Evolutionary conservation across 2,888 invertebrate genomes (phyloP), one percentile per base, ranked within the genome.

Genomic region (Parnassius glacialis): DNA sequence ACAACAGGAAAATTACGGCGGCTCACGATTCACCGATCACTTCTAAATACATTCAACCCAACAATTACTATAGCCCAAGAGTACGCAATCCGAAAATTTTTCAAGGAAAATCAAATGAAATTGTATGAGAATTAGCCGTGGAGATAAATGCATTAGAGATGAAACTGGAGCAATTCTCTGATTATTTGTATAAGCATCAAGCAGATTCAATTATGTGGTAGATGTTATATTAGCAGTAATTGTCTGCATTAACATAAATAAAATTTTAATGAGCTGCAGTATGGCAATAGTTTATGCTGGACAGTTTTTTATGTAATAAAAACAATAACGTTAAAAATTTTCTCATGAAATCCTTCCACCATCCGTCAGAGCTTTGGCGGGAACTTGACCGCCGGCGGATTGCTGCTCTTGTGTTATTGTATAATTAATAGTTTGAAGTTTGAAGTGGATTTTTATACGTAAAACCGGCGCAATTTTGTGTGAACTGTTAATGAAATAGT

Each of bases 201-300:
- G 92, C 93, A 1, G 93, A 93, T 70, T 93, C 93, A 45, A 93
- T 93, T 72, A 90, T 94, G 88, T 94, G 94, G 93, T 94, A 62
- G 69, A 82, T 13, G 34, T 13, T 50, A n/a, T 48, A 9, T 9
- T 16, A 54, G 45, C 7, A 45, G n/a, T n/a, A 45, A 45, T 13
- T 13, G 13, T 13, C 47, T n/a, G 13, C 48, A 34, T 34, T 34
- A 34, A 34, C 7, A 7, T 7, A 34, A 34, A 34, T 7, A 25
- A 3, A 25, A 2, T 25, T 25, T 25, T 25, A 25, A 25, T 25
- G 25, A 25, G 25, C 25, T 25, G 25, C 25, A 25, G 25, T 25
- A 25, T 25, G 25, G 25, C 25, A 34, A 7, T 34, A 34, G 7
- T 34, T 34, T 7, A 34, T 34, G 34, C 7, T 34, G 34, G 7